These are phyloP conservation scores for Andricus grossulariae DNA, from an alignment of 1,140 invertebrate species.

Conservation along the genomic window DNA sequence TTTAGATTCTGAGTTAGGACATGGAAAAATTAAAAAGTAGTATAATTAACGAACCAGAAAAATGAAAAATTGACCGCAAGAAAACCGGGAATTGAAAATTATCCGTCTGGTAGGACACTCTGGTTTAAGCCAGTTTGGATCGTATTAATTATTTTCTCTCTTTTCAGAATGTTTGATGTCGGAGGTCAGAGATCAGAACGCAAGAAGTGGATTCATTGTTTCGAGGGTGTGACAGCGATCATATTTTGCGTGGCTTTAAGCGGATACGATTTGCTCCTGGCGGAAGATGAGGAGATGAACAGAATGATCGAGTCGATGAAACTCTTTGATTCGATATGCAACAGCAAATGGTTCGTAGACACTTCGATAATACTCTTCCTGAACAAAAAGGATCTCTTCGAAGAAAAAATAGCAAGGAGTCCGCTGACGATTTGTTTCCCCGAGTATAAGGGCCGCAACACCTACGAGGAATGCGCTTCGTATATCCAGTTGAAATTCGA, in stretches of 20 bases:
- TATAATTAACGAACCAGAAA: too few relatives aligned
- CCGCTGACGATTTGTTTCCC: conserved; percentile 96
- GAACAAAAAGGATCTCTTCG: conserved; percentile 98
- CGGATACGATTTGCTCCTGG: conserved; percentile 84
- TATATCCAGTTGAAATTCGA: conserved; percentile 95
- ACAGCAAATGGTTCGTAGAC: conserved; percentile 98
- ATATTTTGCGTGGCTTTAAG: conserved; percentile 96
- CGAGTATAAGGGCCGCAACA: conserved; percentile 92
- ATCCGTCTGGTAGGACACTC: too few relatives aligned
- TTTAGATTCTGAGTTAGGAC: too few relatives aligned
- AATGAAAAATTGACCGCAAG: too few relatives aligned
- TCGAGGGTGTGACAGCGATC: conserved; percentile 96
- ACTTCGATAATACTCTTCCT: conserved; percentile 98
- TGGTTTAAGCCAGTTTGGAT: neutral
- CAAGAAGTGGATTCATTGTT: conserved; percentile 99
- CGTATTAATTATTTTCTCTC: conserved; percentile 42
- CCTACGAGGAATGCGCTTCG: conserved; percentile 89
- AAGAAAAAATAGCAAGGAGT: conserved; percentile 93
- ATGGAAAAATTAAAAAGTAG: too few relatives aligned
- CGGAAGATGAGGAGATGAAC: conserved; percentile 77
- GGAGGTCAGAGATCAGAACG: conserved; percentile 95
- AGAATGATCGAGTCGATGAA: conserved; percentile 96
- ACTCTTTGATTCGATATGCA: conserved; percentile 97
- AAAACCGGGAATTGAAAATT: too few relatives aligned
- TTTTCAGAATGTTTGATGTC: conserved; percentile 91